phyloP scores from a whole-genome alignment of 1,140 invertebrate genomes.

The Mya arenaria region DNA sequence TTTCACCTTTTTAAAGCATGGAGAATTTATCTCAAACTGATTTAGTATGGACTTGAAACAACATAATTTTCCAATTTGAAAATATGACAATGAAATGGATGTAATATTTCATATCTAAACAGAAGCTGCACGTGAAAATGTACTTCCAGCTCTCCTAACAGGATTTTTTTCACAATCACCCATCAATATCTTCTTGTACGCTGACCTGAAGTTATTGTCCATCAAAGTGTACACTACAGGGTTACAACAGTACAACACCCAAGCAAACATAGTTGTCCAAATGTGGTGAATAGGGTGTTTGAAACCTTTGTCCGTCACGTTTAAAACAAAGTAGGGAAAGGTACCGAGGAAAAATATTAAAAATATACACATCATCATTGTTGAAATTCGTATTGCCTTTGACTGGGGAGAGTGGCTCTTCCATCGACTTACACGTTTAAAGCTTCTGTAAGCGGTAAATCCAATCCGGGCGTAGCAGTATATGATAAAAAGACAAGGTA shows the following conservation, averaged over 20 bases:
- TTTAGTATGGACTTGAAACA: too few relatives aligned
- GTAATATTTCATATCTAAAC: too few relatives aligned
- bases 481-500: not conserved
- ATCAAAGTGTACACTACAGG: constrained; percentile 71
- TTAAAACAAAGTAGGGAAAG: constrained; percentile 70
- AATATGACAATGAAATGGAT: too few relatives aligned
- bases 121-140: constrained; percentile 41
- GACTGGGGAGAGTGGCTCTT: constrained; percentile 42
- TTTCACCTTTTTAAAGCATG: too few relatives aligned
- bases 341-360: constrained; percentile 69
- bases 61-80: too few relatives aligned
- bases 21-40: too few relatives aligned
- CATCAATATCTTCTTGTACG: constrained; percentile 62
- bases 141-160: constrained; percentile 34
- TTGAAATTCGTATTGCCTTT: constrained; percentile 65
- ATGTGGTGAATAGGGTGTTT: constrained; percentile 65
- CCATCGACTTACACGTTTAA: not conserved
- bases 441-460: not conserved
- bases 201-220: constrained; percentile 67
- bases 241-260: constrained; percentile 69
- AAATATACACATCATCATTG: constrained; percentile 74
- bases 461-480: not conserved
- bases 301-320: constrained; percentile 63
- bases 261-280: constrained; percentile 66
- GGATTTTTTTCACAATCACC: constrained; percentile 55